Evolutionary conservation across 2,797 vertebrate genomes (phyloP).

Genomic region (Aphelocoma californica): DNA sequence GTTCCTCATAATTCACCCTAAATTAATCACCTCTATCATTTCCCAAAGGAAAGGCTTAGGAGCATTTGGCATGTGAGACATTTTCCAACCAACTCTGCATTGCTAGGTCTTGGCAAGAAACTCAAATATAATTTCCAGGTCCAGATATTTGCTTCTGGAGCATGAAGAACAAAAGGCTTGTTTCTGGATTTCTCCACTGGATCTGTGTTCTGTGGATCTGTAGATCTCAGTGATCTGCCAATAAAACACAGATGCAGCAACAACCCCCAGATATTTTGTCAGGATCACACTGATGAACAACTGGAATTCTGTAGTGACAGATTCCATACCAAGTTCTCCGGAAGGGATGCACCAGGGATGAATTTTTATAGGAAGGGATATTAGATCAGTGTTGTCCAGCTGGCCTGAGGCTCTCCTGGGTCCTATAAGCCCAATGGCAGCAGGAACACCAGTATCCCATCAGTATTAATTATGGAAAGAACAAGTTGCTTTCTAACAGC

Average conservation of each 20-base stretch:
- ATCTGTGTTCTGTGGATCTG: not conserved
- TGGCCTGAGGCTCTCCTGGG: not conserved
- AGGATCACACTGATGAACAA: not conserved
- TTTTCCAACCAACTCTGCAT: not conserved
- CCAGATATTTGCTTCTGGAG: not conserved
- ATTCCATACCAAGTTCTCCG: not conserved
- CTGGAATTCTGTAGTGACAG: not conserved
- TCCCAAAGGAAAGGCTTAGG: not conserved
- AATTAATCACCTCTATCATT: not conserved
- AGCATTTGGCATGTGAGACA: accelerated
- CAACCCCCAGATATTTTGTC: not conserved
- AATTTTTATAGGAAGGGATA: not conserved
- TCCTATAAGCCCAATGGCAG: not conserved
- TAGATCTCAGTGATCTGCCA: not conserved
- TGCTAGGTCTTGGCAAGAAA: not conserved
- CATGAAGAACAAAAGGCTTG: not conserved
- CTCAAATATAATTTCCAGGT: not conserved
- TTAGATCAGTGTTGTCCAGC: not conserved
- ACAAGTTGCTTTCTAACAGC: not conserved
- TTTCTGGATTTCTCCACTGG: not conserved
- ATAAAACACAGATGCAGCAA: not conserved
- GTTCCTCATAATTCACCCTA: not conserved
- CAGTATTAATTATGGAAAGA: not conserved
- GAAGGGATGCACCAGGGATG: not conserved
- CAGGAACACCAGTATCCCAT: not conserved